Percentiles rank a stretch among this genome's conserved stretches.
Evolutionary conservation across 2,888 invertebrate genomes (phyloP).

Genomic region (Lamellibrachia columna): DNA sequence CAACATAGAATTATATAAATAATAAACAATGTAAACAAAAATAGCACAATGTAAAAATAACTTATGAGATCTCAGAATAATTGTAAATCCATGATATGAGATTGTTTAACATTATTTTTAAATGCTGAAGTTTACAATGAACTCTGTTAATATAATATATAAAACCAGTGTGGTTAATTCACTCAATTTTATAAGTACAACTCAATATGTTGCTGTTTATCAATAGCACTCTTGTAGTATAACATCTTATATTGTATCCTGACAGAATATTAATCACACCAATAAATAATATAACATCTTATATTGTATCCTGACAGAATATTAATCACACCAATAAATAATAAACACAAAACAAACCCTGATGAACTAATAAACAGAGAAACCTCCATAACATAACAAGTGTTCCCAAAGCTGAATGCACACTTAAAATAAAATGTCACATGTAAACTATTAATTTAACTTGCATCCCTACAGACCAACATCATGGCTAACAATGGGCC

Average conservation of each 20-base stretch:
- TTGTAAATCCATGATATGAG: conserved; percentile 1
- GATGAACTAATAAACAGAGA: not conserved
- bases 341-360: conserved; percentile 6
- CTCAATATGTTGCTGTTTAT: not conserved
- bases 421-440: not conserved
- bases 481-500: not conserved
- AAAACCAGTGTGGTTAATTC: not conserved
- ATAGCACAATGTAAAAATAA: conserved; percentile 12
- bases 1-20: not conserved
- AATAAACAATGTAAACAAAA: conserved; percentile 4
- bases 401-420: not conserved
- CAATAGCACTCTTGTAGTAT: not conserved
- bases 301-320: not conserved
- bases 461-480: no score
- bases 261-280: not conserved
- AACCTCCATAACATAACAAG: not conserved
- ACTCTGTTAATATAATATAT: not conserved
- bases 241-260: not conserved
- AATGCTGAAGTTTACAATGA: not conserved
- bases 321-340: not conserved
- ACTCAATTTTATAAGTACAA: not conserved
- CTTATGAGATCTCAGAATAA: conserved; percentile 1
- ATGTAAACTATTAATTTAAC: not conserved
- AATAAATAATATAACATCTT: not conserved
- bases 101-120: conserved; percentile 12